Evolutionary conservation across 2,113 vertebrate genomes (phyloP).

Genomic region (Turdus rufiventris): DNA sequence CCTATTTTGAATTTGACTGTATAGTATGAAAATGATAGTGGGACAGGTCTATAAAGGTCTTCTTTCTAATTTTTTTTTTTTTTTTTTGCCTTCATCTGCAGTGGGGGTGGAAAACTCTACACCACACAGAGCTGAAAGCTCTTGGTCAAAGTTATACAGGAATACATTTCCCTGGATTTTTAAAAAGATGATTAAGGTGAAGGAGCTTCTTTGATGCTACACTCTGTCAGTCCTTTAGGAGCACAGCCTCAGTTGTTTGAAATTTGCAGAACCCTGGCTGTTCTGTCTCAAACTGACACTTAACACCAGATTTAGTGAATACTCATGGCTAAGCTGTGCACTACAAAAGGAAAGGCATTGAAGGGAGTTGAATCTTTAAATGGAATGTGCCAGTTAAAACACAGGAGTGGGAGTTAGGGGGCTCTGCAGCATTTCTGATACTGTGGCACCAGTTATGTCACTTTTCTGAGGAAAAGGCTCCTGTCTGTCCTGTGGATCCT

Average conservation of each 20-base stretch:
- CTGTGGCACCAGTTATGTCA: slow-evolving; percentile 31
- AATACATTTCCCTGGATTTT: slow-evolving; percentile 14
- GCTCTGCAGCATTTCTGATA: slow-evolving; percentile 39
- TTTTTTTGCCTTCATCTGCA: neutral
- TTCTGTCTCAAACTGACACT: slow-evolving; percentile 60
- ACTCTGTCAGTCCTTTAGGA: slow-evolving; percentile 3
- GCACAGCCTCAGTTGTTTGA: slow-evolving; percentile 12
- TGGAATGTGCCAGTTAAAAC: slow-evolving; percentile 39
- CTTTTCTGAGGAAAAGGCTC: neutral
- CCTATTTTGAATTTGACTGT: slow-evolving; percentile 7
- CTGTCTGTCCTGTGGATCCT: neutral
- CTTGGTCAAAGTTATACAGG: neutral
- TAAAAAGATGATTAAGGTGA: neutral
- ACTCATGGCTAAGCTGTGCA: slow-evolving; percentile 22
- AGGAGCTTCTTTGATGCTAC: slow-evolving; percentile 19
- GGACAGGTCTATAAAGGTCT: slow-evolving; percentile 1
- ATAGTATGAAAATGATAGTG: slow-evolving; percentile 6
- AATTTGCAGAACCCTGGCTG: slow-evolving; percentile 43
- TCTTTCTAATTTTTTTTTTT: neutral
- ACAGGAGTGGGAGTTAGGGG: slow-evolving; percentile 39
- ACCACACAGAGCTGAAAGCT: neutral
- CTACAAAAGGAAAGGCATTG: slow-evolving; percentile 47
- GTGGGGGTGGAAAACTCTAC: neutral
- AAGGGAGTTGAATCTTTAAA: slow-evolving; percentile 45
- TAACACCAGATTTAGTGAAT: slow-evolving; percentile 41